Evolutionary conservation across 2,888 invertebrate species (phyloP).

Genomic region (Agonopterix alstromeriana): DNA sequence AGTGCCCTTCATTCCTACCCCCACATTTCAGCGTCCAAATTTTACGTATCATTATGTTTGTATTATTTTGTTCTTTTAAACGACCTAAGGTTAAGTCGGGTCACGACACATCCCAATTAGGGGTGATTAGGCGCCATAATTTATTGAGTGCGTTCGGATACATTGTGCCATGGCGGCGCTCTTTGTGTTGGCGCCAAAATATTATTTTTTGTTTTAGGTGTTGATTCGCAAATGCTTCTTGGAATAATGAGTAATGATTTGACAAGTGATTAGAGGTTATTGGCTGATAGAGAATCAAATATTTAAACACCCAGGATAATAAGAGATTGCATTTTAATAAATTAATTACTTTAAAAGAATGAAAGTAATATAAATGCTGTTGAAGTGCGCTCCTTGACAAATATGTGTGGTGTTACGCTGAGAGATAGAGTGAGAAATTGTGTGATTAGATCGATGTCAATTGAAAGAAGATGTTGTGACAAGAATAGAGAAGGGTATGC

Average conservation of each 20-base stretch:
- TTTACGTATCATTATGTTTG: conserved; percentile 72
- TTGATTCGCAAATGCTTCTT: conserved; percentile 56
- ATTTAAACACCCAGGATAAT: no score
- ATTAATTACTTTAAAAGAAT: no score
- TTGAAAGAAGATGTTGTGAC: no score
- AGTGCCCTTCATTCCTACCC: not conserved
- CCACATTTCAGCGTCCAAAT: conserved; percentile 30
- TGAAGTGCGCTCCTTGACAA: no score
- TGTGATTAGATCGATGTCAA: no score
- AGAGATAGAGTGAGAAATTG: no score
- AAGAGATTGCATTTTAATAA: no score
- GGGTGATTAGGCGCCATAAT: conserved; percentile 70
- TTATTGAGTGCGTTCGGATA: conserved; percentile 66
- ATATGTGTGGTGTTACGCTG: no score
- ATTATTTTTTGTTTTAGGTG: conserved; percentile 38
- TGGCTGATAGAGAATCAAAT: no score
- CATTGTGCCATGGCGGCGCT: conserved; percentile 41
- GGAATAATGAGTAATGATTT: conserved; percentile 15
- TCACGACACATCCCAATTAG: conserved; percentile 74
- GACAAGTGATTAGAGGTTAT: no score
- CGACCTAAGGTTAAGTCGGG: conserved; percentile 71
- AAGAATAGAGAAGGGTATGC: no score
- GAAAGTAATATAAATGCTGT: no score
- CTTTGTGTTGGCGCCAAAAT: conserved; percentile 58
- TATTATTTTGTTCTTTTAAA: conserved; percentile 63